Percentiles rank a stretch among this genome's conserved stretches.
Evolutionary conservation across 35 echinoderm and acorn worm species (phyloP).

Genomic region (Anneissia japonica): DNA sequence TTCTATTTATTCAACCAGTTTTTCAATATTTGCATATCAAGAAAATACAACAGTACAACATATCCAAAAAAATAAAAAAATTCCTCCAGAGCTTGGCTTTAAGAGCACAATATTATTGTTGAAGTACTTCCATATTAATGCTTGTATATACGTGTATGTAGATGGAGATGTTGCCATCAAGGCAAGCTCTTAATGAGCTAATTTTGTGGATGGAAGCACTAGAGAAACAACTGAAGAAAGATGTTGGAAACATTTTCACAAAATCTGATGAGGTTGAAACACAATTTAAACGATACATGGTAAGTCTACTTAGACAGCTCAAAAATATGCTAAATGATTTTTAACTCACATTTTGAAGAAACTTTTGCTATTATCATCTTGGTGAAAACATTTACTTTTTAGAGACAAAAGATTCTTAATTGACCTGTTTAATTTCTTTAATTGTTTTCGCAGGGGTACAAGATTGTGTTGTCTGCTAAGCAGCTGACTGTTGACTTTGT

Average conservation of each 20-base stretch:
- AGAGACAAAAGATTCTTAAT: not conserved
- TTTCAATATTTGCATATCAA: too few relatives aligned
- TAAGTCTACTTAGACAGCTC: not conserved
- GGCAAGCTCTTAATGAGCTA: slow-evolving; percentile 83
- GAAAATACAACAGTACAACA: too few relatives aligned
- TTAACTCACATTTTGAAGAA: not conserved
- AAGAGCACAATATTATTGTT: too few relatives aligned
- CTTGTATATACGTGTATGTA: too few relatives aligned
- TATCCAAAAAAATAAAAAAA: too few relatives aligned
- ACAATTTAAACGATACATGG: slow-evolving; percentile 61
- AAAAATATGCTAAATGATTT: not conserved
- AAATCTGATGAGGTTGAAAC: slow-evolving; percentile 58
- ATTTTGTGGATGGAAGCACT: slow-evolving; percentile 86
- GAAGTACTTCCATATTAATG: too few relatives aligned
- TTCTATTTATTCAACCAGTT: too few relatives aligned
- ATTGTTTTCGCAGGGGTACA: slow-evolving; percentile 51
- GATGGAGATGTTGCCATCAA: slow-evolving; percentile 84
- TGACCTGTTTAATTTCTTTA: not conserved
- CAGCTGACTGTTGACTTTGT: slow-evolving; percentile 88
- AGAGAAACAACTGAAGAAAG: slow-evolving; percentile 45
- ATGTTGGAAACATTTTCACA: slow-evolving; percentile 40
- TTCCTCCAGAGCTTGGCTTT: too few relatives aligned
- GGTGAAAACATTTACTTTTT: not conserved
- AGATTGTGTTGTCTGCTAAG: slow-evolving; percentile 72
- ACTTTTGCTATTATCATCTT: not conserved